These are phyloP conservation scores for Polylopha cassiicola DNA, from an alignment of 2,888 invertebrate species.

Conservation along the genomic window DNA sequence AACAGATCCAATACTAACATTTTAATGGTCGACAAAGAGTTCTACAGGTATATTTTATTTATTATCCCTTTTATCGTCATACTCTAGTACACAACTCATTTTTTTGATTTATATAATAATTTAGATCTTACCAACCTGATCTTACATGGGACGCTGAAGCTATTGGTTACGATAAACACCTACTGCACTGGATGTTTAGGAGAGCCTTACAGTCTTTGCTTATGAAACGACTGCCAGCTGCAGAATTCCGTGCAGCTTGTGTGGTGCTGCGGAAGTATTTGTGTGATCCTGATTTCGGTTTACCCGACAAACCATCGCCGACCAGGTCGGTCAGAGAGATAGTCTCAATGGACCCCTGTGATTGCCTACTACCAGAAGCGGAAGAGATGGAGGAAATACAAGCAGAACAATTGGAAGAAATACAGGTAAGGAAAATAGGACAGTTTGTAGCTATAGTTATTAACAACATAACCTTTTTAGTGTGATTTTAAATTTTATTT, in stretches of 20 bases:
- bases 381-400: slow-evolving; percentile 30
- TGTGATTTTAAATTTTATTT: too few species aligned
- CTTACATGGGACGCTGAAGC: slow-evolving; percentile 48
- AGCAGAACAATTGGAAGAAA: slow-evolving; percentile 35
- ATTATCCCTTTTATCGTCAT: not conserved
- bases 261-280: slow-evolving; percentile 46
- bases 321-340: slow-evolving; percentile 39
- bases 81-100: not conserved
- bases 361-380: slow-evolving; percentile 54
- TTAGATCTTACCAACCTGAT: slow-evolving; percentile 62
- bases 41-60: slow-evolving; percentile 39
- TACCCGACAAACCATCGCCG: slow-evolving; percentile 44
- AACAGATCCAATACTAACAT: slow-evolving; percentile 37
- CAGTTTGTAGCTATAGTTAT: too few species aligned
- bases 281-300: slow-evolving; percentile 60
- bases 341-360: slow-evolving; percentile 47
- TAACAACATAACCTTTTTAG: too few species aligned
- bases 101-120: slow-evolving; percentile 1
- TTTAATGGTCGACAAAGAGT: slow-evolving; percentile 41
- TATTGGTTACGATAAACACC: slow-evolving; percentile 45
- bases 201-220: slow-evolving; percentile 53
- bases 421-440: slow-evolving; percentile 3
- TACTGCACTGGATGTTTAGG: slow-evolving; percentile 66
- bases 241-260: slow-evolving; percentile 41
- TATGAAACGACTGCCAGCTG: slow-evolving; percentile 33